Percentiles rank a stretch among this genome's conserved stretches.
These are phyloP conservation scores for Sarcophaga rosellei DNA, from an alignment of 2,888 invertebrate species.

Conservation along the genomic window DNA sequence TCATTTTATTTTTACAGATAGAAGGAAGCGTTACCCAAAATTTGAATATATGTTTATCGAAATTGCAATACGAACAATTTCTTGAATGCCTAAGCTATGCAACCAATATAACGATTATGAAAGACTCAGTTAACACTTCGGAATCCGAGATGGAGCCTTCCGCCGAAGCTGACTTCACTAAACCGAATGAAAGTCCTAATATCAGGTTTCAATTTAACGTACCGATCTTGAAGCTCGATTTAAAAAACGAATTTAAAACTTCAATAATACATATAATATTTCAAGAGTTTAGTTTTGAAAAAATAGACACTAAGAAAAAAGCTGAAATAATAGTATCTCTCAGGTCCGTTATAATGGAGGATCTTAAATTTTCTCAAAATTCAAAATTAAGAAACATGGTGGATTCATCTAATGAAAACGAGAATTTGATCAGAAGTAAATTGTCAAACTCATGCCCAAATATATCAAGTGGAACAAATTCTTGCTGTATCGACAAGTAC, in stretches of 20 bases:
- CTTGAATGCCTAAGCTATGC: conserved; percentile 85
- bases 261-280: conserved; percentile 93
- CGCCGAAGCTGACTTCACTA: background rate
- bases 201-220: conserved; percentile 86
- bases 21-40: conserved; percentile 91
- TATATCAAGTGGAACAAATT: conserved; percentile 71
- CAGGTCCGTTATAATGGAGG: conserved; percentile 94
- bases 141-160: background rate
- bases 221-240: conserved; percentile 88
- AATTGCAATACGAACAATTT: conserved; percentile 94
- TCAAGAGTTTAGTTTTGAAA: conserved; percentile 90
- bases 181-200: conserved; percentile 3
- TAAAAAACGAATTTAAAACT: conserved; percentile 88
- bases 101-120: conserved; percentile 46
- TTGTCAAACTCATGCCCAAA: conserved; percentile 76
- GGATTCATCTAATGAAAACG: conserved; percentile 83
- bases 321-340: conserved; percentile 89
- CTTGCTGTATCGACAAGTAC: conserved; percentile 73
- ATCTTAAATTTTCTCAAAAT: conserved; percentile 89
- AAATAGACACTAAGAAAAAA: conserved; percentile 83
- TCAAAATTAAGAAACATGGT: conserved; percentile 93
- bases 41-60: conserved; percentile 91
- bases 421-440: conserved; percentile 69
- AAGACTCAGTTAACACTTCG: background rate
- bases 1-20: conserved; percentile 81